phyloP scores from a whole-genome alignment of 92 coral and sea anemone species.

The Chrysogorgia sp. region DNA sequence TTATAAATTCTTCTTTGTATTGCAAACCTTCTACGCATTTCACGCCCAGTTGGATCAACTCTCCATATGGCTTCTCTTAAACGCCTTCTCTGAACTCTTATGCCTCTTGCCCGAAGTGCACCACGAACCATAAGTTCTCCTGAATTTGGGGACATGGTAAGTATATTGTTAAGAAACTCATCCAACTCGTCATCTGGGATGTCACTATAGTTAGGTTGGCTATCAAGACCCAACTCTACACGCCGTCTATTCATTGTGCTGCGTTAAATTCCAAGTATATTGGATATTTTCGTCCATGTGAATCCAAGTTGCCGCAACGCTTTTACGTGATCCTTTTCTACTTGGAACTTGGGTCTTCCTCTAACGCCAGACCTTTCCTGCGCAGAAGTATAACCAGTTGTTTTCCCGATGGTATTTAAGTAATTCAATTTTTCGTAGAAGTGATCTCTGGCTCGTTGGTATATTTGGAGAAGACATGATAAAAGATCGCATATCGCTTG shows the following conservation, averaged over 20 bases:
- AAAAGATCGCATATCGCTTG: too few relatives aligned
- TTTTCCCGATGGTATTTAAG: too few relatives aligned
- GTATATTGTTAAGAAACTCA: constrained; percentile 46
- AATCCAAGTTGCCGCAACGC: constrained; percentile 58
- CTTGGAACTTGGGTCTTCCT: constrained; percentile 52
- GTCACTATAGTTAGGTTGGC: constrained; percentile 37
- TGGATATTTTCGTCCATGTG: constrained; percentile 59
- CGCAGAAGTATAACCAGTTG: too few relatives aligned
- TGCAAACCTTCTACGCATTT: constrained; percentile 19
- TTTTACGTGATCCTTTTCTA: constrained; percentile 47
- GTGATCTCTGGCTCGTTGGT: too few relatives aligned
- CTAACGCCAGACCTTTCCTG: neutral
- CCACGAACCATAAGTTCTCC: constrained; percentile 61
- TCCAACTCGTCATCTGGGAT: constrained; percentile 56
- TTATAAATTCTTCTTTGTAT: constrained; percentile 50
- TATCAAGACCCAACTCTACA: constrained; percentile 47
- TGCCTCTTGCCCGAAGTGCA: constrained; percentile 57
- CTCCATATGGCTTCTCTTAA: constrained; percentile 49
- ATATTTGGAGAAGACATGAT: too few relatives aligned
- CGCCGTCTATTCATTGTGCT: constrained; percentile 54
- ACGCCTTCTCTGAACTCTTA: constrained; percentile 49
- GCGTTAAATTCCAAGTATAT: constrained; percentile 58
- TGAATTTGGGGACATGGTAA: constrained; percentile 46
- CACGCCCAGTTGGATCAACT: constrained; percentile 53
- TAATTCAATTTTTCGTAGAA: too few relatives aligned